A percentile compares a stretch with the other conserved stretches of the same genome.
Conservation (phyloP, 2,888 invertebrate species). For the Lathronympha strigana region DNA sequence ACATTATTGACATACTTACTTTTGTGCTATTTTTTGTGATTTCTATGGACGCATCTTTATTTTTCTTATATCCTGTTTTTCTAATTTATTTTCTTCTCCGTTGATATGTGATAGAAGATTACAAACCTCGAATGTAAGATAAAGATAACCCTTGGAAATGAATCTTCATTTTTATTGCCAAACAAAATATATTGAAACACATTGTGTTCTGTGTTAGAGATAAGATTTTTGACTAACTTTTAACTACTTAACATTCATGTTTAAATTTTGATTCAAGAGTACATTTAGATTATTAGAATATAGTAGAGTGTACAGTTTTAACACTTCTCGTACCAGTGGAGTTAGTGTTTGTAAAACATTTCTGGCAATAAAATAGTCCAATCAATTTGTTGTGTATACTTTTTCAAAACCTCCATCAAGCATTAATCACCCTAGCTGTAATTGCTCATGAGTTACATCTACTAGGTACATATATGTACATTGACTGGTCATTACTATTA, state of each 20-base stretch:
- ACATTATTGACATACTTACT: slow-evolving; percentile 76
- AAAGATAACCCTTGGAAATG: slow-evolving; percentile 70
- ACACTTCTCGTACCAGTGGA: slow-evolving; percentile 66
- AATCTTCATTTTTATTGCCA: slow-evolving; percentile 71
- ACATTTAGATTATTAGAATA: slow-evolving; percentile 75
- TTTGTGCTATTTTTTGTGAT: slow-evolving; percentile 77
- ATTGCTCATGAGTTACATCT: neutral
- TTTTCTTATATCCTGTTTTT: slow-evolving; percentile 74
- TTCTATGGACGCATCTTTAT: slow-evolving; percentile 69
- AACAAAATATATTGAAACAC: slow-evolving; percentile 56
- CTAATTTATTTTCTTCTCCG: slow-evolving; percentile 78
- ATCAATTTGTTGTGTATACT: slow-evolving; percentile 58
- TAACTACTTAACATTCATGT: slow-evolving; percentile 59
- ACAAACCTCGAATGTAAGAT: slow-evolving; percentile 79
- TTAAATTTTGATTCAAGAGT: slow-evolving; percentile 68
- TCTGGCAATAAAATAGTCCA: slow-evolving; percentile 84
- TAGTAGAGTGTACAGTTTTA: slow-evolving; percentile 77
- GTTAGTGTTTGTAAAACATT: slow-evolving; percentile 81
- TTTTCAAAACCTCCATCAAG: slow-evolving; percentile 14
- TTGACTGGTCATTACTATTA: slow-evolving; percentile 13
- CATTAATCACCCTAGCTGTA: slow-evolving; percentile 6
- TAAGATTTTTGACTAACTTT: slow-evolving; percentile 72
- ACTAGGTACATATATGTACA: neutral
- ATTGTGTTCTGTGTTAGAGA: slow-evolving; percentile 66
- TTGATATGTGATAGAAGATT: slow-evolving; percentile 75